Evolutionary conservation across 1,140 invertebrate species (phyloP).

Genomic region (Pseudachorutes palmiensis): DNA sequence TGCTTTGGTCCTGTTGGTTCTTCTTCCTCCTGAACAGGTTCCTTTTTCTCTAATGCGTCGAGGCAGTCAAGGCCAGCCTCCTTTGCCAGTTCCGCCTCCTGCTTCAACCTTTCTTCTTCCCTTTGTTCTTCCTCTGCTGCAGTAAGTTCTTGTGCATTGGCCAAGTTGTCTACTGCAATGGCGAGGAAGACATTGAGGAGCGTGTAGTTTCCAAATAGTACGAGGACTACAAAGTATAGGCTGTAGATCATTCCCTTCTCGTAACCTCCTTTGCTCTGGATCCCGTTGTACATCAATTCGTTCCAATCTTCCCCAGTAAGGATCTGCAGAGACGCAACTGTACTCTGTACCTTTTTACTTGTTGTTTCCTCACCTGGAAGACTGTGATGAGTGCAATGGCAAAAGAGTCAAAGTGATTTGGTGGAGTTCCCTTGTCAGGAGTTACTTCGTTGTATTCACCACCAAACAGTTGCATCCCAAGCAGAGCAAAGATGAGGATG

Average conservation of each 20-base stretch:
- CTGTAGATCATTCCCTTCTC: constrained; percentile 91
- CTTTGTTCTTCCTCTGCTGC: constrained; percentile 98
- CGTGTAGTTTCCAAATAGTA: constrained; percentile 99
- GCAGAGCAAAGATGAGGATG: constrained; percentile 98
- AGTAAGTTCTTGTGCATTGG: constrained; percentile 98
- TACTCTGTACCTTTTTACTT: no score
- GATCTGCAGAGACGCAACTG: no score
- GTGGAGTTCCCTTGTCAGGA: constrained; percentile 67
- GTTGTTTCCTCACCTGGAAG: constrained; percentile 95
- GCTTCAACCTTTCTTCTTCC: constrained; percentile 88
- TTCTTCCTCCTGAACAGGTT: constrained; percentile 41
- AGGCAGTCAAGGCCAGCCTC: constrained; percentile 64
- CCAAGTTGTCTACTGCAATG: constrained; percentile 99
- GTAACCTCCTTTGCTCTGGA: constrained; percentile 85
- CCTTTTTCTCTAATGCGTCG: constrained; percentile 55
- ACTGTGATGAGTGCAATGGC: constrained; percentile 98
- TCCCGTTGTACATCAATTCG: constrained; percentile 99
- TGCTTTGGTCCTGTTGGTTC: constrained; percentile 90
- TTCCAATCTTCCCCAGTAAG: constrained; percentile 99
- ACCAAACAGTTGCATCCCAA: constrained; percentile 99
- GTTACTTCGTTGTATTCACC: constrained; percentile 85
- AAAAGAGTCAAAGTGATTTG: constrained; percentile 99
- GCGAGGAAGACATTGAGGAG: constrained; percentile 99
- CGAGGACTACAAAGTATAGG: constrained; percentile 97
- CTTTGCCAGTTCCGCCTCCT: constrained; percentile 73